Base-by-base conservation (phyloP, 2,888 invertebrate genomes). In the Branchipolynoe longqiensis region DNA sequence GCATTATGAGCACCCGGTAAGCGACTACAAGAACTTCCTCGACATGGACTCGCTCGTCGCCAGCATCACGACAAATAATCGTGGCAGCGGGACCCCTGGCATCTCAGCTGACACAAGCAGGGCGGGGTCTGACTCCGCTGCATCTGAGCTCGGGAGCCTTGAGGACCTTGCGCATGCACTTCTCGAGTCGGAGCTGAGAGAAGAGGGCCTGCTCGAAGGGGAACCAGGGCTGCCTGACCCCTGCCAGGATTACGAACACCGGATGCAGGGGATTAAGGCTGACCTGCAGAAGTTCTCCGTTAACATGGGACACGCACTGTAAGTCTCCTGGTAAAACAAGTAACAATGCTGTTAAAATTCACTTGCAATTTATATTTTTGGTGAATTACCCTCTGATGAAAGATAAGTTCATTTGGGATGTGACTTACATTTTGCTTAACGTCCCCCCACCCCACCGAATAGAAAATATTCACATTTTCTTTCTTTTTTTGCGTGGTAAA, bases 11-110 rank as follows among this genome's bases (percentile, higher is more conserved):
- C 41, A 78, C 4, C 78, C 78, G 40, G n/a, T n/a, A n/a, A n/a
- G n/a, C n/a, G 78, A 78, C 31, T 78, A 78, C 78, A 78, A 78
- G 28, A 41, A 78, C 78, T 78, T 78, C 78, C 78, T 78, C 48
- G 78, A 78, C 78, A 78, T 78, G 78, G 78, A 78, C 31, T 78
- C 78, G 6, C 31, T 78, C 48, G 78, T 78, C 25, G 78, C 78
- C 25, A 78, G 48, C 48, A n/a, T 78, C 1, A 78, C 78, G 22
- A 78, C 78, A n/a, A 41, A 18, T 28, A 40, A 14, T 14, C 4
- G 48, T 12, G 73, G 73, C 1, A 73, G 38, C 8, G 73, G 73
- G 4, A 62, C 73, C 48, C 8, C 14, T 31, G 62, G 62, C 14
- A 25, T 62, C 14, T 62, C 62, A 8, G 62, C 25, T 8, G 48